A percentile compares a stretch with the other conserved stretches of the same genome.
phyloP scores from a whole-genome alignment of 2,797 vertebrate species.

The Dryobates pubescens region DNA sequence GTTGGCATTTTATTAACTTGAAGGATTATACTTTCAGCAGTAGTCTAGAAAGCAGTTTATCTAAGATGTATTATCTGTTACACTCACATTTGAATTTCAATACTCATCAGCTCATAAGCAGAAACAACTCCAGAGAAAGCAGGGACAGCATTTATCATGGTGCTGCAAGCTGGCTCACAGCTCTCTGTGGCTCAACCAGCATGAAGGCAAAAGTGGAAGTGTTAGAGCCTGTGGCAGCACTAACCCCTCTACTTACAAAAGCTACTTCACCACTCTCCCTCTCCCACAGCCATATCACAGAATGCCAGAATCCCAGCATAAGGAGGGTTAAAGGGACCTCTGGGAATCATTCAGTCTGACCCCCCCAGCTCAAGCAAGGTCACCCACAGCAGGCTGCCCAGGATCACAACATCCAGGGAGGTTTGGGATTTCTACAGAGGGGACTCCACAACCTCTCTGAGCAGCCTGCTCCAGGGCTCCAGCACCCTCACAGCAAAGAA shows the following conservation, averaged over 20 bases:
- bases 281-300: background rate
- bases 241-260: background rate
- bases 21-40: constrained; percentile 64
- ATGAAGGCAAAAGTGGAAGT: background rate
- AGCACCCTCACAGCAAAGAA: too few relatives aligned
- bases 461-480: too few relatives aligned
- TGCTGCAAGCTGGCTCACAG: background rate
- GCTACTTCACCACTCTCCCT: background rate
- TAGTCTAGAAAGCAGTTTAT: constrained; percentile 55
- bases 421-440: too few relatives aligned
- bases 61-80: constrained; percentile 38
- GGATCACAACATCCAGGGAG: too few relatives aligned
- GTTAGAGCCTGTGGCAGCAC: background rate
- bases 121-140: constrained; percentile 41
- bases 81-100: constrained; percentile 63
- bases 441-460: too few relatives aligned
- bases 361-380: too few relatives aligned
- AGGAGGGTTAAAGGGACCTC: too few relatives aligned
- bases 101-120: constrained; percentile 52
- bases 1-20: constrained; percentile 57
- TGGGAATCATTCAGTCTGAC: too few relatives aligned
- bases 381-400: too few relatives aligned
- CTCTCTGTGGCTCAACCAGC: background rate
- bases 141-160: background rate
- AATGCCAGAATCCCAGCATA: too few relatives aligned